Evolutionary conservation across 1,140 invertebrate species (phyloP).

Genomic region (Oryctes rhinoceros): DNA sequence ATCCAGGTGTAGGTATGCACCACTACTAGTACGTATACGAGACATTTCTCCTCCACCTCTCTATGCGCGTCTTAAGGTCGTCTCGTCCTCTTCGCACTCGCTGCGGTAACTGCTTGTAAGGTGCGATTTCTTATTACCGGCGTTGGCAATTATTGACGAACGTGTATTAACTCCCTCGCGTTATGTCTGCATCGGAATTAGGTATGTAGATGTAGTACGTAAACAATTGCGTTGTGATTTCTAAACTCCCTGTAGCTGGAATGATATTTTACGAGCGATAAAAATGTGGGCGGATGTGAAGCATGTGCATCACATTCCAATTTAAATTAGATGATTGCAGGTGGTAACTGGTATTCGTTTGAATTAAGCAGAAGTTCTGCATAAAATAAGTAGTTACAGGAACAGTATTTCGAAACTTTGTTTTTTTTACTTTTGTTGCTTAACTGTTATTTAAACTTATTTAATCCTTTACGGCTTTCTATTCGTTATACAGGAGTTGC

Average conservation of each 20-base stretch:
- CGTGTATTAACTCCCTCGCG: conserved; percentile 12
- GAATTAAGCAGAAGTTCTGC: too few species aligned
- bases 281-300: conserved; percentile 11
- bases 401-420: too few species aligned
- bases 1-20: conserved; percentile 53
- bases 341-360: too few species aligned
- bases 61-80: background rate
- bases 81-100: background rate
- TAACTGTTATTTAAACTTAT: too few species aligned
- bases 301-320: background rate
- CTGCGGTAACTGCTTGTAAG: background rate
- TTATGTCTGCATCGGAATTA: conserved; percentile 23
- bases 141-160: conserved; percentile 8
- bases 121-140: background rate
- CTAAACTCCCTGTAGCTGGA: background rate
- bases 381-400: too few species aligned
- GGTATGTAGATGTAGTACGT: conserved; percentile 8
- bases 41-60: conserved; percentile 1
- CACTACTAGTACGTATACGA: background rate
- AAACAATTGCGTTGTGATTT: background rate
- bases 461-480: too few species aligned
- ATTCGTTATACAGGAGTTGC: too few species aligned
- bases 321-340: conserved; percentile 11
- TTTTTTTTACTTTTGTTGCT: too few species aligned
- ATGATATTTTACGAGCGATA: conserved; percentile 26